phyloP scores from a whole-genome alignment of 2,113 vertebrate species.

The Motacilla tschutschensis region DNA sequence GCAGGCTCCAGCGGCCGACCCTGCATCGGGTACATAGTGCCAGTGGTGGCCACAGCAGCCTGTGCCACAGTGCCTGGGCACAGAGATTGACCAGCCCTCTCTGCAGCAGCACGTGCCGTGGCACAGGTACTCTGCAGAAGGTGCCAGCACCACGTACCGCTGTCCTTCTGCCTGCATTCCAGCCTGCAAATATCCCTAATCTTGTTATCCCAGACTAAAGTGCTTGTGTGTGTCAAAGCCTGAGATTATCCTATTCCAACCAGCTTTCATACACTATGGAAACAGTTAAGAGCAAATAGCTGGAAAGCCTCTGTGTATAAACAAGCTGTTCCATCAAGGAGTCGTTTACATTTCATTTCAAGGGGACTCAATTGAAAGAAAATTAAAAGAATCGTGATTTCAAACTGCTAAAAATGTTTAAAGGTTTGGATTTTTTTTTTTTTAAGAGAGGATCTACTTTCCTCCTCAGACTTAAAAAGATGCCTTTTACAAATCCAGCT shows the following conservation, averaged over 20 bases:
- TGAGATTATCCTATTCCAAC: constrained; percentile 36
- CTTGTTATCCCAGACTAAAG: constrained; percentile 33
- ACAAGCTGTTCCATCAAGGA: constrained; percentile 18
- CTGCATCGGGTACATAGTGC: accelerated
- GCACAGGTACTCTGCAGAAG: not conserved
- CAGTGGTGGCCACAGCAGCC: not conserved
- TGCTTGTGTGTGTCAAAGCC: constrained; percentile 26
- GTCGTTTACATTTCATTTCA: not conserved
- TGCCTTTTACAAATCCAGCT: not conserved
- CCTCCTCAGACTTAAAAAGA: not conserved
- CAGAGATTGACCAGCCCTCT: not conserved
- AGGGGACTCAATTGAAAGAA: not conserved
- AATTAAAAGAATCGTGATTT: not conserved
- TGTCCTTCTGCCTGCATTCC: not conserved
- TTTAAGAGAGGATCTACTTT: not conserved
- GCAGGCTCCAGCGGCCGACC: not conserved
- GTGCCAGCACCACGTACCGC: accelerated
- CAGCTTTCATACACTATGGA: not conserved
- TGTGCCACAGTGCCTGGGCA: not conserved
- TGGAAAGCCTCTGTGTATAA: not conserved
- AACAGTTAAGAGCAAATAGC: constrained; percentile 31
- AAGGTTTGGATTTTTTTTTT: not conserved
- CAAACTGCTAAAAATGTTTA: not conserved
- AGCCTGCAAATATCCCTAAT: constrained; percentile 1
- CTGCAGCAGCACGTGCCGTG: not conserved